Conservation (phyloP, 2,888 invertebrate genomes). For the Candidula unifasciata region DNA sequence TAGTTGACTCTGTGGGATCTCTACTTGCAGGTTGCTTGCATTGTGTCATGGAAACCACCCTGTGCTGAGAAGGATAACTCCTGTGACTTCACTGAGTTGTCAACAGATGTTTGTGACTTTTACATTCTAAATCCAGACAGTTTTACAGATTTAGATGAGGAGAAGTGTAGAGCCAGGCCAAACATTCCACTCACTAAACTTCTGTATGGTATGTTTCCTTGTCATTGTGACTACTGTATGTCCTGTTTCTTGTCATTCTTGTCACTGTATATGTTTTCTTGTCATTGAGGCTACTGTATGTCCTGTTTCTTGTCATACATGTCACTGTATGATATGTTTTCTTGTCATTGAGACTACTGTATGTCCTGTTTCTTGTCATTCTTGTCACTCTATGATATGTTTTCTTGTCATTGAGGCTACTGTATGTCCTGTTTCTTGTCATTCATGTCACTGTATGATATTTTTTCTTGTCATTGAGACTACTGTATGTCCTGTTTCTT, state of each 20-base stretch:
- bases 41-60: constrained; percentile 51
- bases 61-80: constrained; percentile 31
- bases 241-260: neutral
- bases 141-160: constrained; percentile 31
- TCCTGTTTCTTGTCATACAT: no score
- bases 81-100: constrained; percentile 33
- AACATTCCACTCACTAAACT: constrained; percentile 49
- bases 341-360: neutral
- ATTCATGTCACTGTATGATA: no score
- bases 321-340: constrained; percentile 40
- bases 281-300: no score
- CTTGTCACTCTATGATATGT: no score
- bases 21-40: constrained; percentile 44
- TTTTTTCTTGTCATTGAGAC: no score
- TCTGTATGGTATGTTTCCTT: constrained; percentile 43
- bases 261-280: neutral
- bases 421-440: no score
- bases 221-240: neutral
- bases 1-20: neutral
- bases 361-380: no score
- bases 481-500: no score
- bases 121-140: constrained; percentile 50
- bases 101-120: constrained; percentile 25
- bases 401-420: no score
- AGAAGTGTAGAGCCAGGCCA: constrained; percentile 40